Conservation (phyloP, 2,113 vertebrate species). For the Todiramphus chloris region DNA sequence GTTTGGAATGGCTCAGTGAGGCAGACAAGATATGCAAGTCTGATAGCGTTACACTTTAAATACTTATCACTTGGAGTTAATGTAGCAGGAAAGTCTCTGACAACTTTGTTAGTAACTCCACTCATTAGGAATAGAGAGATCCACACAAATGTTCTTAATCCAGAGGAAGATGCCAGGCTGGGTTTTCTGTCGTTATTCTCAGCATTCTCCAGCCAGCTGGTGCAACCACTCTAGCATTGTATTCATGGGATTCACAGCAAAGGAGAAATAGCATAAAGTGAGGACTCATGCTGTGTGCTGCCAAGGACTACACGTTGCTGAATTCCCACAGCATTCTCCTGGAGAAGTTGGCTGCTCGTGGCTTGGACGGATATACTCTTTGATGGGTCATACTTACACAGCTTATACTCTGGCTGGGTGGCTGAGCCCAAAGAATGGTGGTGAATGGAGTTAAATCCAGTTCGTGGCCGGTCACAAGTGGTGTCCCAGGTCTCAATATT, state of each 20-base stretch:
- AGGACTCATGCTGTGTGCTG: neutral
- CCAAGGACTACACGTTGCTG: neutral
- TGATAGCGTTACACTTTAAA: slow-evolving; percentile 16
- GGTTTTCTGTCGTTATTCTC: neutral
- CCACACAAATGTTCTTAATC: neutral
- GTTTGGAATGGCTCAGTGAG: slow-evolving; percentile 11
- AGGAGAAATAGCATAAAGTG: neutral
- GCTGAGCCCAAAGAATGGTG: accelerated
- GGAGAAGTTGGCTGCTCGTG: neutral
- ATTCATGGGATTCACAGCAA: neutral
- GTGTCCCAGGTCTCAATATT: neutral
- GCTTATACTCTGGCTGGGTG: neutral
- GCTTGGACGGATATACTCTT: neutral
- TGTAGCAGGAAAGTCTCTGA: slow-evolving; percentile 5
- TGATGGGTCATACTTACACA: neutral
- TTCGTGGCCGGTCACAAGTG: neutral
- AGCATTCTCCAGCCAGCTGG: accelerated
- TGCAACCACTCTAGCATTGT: neutral
- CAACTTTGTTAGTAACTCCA: slow-evolving; percentile 16
- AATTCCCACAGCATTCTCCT: neutral
- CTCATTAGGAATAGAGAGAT: slow-evolving; percentile 2
- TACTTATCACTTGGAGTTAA: neutral
- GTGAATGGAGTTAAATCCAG: neutral
- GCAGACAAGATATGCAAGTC: slow-evolving; percentile 12
- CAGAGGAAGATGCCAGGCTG: neutral